Evolutionary conservation across 2,113 vertebrate genomes (phyloP), one percentile per base, ranked within the genome.

Genomic region (Oreochromis aureus): DNA sequence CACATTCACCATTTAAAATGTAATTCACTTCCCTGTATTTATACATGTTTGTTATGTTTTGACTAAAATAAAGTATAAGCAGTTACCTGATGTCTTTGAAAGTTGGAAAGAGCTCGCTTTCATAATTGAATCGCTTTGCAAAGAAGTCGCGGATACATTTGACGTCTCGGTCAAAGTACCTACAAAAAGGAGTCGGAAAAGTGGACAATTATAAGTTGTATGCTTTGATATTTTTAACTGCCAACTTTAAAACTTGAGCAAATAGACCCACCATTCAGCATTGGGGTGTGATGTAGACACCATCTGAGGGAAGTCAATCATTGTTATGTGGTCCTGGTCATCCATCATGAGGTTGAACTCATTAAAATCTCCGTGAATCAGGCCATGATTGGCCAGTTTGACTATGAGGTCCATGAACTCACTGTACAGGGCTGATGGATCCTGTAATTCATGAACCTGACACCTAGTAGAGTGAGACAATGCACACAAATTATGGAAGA

Each of bases 231-330:
- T 54, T 54, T 63, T 34, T 11, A 32, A 54, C 13, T n/a, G 7
- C 48, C 76, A 4, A 80, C 78, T 80, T 32, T 22, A 9, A 30
- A 48, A 36, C 10, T 36, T 15, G 24, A 24, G 5, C 11, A 27
- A 10, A 80, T 4, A 85, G 36, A 96, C 82, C 86, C 32, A 99
- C 99, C 99, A 99, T 96, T 99, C 98, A 89, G 98, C 98, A 93
- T 99, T 99, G 80, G 83, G 12, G 91, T 99, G 98, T 4, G 98
- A 98, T 8, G 98, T 99, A 86, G 99, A 99, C 87, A 99, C 97
- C 99, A 99, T 99, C 81, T 99, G 98, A 82, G 99, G 99, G 89
- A 99, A 99, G 96, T 99, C 99, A 56, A 99, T 99, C 98, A 99
- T 97, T 56, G 98, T 99, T 86, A 98, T 96, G 82, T 94, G 97